Conservation (phyloP, 2,888 invertebrate species). For the Oasisia sp. region DNA sequence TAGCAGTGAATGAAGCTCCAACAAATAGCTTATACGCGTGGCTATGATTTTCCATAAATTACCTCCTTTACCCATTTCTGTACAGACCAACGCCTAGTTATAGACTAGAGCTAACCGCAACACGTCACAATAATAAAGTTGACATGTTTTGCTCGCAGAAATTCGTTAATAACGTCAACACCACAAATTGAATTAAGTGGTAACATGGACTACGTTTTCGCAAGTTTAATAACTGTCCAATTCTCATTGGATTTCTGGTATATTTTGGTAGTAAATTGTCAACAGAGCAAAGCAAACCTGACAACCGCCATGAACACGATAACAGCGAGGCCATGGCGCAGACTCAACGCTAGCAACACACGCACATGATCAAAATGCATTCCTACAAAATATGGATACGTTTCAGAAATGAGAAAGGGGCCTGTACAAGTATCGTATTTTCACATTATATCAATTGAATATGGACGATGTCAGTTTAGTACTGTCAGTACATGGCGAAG, state of each 20-base stretch:
- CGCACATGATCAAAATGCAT: neutral
- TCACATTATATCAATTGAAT: neutral
- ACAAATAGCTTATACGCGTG: neutral
- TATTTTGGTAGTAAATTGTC: neutral
- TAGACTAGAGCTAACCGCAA: neutral
- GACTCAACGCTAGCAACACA: neutral
- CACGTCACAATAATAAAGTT: neutral
- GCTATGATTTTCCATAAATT: neutral
- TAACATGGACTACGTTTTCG: neutral
- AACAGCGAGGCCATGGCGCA: neutral
- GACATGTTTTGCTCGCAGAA: neutral
- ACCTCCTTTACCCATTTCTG: neutral
- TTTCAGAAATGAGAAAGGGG: neutral
- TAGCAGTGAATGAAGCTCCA: neutral
- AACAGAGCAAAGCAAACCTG: neutral
- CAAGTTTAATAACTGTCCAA: neutral
- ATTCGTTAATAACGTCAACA: neutral
- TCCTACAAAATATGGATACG: neutral
- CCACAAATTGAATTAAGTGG: neutral
- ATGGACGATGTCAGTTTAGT: neutral
- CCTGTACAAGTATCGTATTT: neutral
- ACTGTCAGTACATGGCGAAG: constrained; percentile 8
- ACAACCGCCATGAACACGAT: constrained; percentile 17
- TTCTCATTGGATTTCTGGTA: neutral
- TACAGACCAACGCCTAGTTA: neutral